Evolutionary conservation across 2,113 vertebrate species (phyloP).

Genomic region (Phalacrocorax pelagicus): DNA sequence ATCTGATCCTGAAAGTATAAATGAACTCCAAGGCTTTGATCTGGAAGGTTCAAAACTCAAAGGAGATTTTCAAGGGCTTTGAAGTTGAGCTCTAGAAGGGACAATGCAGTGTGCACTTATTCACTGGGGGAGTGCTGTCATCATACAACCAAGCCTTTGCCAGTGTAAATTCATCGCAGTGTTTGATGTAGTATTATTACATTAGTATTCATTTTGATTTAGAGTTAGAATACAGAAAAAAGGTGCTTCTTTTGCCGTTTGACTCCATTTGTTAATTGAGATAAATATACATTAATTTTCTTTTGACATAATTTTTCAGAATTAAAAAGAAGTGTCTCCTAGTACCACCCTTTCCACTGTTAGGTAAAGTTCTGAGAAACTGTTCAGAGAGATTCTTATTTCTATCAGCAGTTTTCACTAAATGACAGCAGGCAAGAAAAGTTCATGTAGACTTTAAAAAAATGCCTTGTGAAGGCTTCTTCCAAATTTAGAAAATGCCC

Average conservation of each 20-base stretch:
- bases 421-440: neutral
- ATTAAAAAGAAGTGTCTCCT: neutral
- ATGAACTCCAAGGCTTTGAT: conserved; percentile 83
- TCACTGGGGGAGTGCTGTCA: conserved; percentile 61
- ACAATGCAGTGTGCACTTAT: conserved; percentile 79
- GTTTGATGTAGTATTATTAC: conserved; percentile 47
- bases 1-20: conserved; percentile 84
- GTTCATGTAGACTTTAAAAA: neutral
- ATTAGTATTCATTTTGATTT: conserved; percentile 8
- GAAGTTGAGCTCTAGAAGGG: conserved; percentile 71
- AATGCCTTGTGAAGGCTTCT: neutral
- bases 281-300: neutral
- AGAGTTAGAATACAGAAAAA: neutral
- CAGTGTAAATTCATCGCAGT: conserved; percentile 46
- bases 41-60: conserved; percentile 71
- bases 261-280: neutral
- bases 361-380: neutral
- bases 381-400: neutral
- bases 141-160: conserved; percentile 3
- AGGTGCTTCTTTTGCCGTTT: neutral
- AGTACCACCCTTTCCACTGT: fast-evolving
- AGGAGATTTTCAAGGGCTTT: conserved; percentile 70
- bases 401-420: neutral
- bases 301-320: neutral
- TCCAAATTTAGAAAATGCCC: neutral